These are phyloP conservation scores for Antrozous pallidus DNA, from an alignment of 2,797 vertebrate species.

Conservation along the genomic window DNA sequence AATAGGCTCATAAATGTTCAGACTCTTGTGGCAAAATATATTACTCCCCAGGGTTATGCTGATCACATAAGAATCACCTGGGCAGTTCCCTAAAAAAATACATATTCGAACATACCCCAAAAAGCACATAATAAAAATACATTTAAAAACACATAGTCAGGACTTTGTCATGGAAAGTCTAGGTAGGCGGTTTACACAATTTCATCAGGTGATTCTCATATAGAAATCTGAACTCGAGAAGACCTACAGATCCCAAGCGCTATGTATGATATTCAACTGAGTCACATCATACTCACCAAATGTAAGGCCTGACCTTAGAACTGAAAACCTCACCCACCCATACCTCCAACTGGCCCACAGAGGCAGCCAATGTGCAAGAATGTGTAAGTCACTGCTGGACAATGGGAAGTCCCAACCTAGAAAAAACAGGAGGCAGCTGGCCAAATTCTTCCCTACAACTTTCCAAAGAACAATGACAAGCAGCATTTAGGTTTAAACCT, in stretches of 20 bases:
- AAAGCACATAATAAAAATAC: background rate
- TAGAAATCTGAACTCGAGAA: background rate
- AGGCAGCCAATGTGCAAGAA: background rate
- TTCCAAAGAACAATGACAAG: background rate
- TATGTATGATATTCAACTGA: background rate
- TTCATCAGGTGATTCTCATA: slow-evolving; percentile 21
- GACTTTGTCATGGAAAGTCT: background rate
- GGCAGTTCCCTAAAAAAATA: background rate
- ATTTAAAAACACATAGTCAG: background rate
- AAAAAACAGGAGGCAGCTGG: background rate
- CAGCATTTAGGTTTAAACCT: background rate
- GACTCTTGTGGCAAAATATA: background rate
- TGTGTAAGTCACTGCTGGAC: background rate
- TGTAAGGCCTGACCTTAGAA: background rate
- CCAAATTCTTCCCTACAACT: background rate
- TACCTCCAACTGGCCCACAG: background rate
- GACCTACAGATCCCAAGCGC: background rate
- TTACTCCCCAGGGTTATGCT: background rate
- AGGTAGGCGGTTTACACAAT: background rate
- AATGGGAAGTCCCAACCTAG: background rate
- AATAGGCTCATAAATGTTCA: background rate
- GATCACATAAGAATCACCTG: background rate
- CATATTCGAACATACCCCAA: background rate
- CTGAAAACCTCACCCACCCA: background rate
- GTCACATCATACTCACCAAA: background rate